Evolutionary conservation across 2,797 vertebrate genomes (phyloP).

Genomic region (Arnoldichthys spilopterus): DNA sequence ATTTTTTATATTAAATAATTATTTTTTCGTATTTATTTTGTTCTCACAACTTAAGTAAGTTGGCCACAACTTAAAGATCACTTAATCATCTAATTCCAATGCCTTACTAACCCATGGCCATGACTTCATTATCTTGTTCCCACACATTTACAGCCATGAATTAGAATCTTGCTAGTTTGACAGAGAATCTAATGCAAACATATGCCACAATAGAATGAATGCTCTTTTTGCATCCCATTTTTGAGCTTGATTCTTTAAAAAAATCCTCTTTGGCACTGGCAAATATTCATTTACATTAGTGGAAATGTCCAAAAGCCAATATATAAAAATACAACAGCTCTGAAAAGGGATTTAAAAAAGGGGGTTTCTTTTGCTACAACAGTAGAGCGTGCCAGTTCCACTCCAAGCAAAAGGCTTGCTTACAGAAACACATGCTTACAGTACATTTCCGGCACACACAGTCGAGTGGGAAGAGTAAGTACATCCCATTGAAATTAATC

Average conservation of each 20-base stretch:
- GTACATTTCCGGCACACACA: conserved; percentile 1
- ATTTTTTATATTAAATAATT: no score
- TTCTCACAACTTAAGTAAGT: no score
- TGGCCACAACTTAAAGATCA: no score
- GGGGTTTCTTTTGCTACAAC: conserved; percentile 45
- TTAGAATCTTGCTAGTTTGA: not conserved
- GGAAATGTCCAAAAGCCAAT: conserved; percentile 63
- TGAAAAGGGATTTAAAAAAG: conserved; percentile 50
- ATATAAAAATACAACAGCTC: conserved; percentile 57
- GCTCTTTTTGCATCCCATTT: conserved; percentile 20
- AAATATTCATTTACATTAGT: conserved; percentile 49
- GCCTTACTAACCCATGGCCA: no score
- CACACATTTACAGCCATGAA: no score
- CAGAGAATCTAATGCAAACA: conserved; percentile 13
- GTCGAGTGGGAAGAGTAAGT: no score
- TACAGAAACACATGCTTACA: conserved; percentile 10
- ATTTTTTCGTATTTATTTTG: no score
- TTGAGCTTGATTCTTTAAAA: conserved; percentile 26
- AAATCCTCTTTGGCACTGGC: conserved; percentile 43
- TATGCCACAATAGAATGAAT: not conserved
- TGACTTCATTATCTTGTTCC: no score
- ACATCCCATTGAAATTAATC: no score
- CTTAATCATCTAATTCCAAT: no score
- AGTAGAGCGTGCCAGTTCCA: conserved; percentile 47
- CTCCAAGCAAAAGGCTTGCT: conserved; percentile 47